phyloP scores from a whole-genome alignment of 2,888 invertebrate species.

The Pristionchus maxplancki region DNA sequence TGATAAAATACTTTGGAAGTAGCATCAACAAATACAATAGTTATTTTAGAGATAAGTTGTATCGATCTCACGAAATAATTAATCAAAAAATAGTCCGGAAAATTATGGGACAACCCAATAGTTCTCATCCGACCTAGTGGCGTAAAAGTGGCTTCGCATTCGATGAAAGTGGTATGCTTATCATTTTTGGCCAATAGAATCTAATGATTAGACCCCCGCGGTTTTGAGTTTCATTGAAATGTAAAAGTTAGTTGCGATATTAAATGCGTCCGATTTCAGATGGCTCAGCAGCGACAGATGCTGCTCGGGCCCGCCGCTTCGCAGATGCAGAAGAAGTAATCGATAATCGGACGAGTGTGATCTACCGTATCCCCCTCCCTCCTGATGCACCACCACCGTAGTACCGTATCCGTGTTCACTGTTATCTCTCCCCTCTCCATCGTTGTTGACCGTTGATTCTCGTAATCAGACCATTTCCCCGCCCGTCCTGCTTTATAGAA shows the following conservation, averaged over 20 bases:
- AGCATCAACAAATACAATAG: too few relatives aligned
- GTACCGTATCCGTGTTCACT: neutral
- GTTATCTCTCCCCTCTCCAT: neutral
- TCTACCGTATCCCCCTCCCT: constrained; percentile 11
- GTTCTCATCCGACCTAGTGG: too few relatives aligned
- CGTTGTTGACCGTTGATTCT: neutral
- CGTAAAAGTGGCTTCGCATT: too few relatives aligned
- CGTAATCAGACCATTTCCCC: neutral
- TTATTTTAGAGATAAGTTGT: too few relatives aligned
- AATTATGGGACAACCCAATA: too few relatives aligned
- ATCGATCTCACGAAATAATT: too few relatives aligned
- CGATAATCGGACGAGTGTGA: constrained; percentile 2
- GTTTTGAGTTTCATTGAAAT: neutral
- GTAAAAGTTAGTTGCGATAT: too few relatives aligned
- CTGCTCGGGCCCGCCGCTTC: constrained; percentile 75
- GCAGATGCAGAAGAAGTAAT: constrained; percentile 46
- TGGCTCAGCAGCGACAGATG: constrained; percentile 74
- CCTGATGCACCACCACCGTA: neutral
- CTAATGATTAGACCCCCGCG: neutral
- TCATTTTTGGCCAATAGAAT: too few relatives aligned
- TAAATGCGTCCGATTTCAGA: too few relatives aligned
- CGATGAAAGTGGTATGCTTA: too few relatives aligned
- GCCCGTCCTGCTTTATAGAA: neutral
- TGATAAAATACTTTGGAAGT: too few relatives aligned
- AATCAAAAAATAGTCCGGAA: too few relatives aligned